Evolutionary conservation across 2,888 invertebrate species (phyloP).

Genomic region (Rhynchonema sp.): DNA sequence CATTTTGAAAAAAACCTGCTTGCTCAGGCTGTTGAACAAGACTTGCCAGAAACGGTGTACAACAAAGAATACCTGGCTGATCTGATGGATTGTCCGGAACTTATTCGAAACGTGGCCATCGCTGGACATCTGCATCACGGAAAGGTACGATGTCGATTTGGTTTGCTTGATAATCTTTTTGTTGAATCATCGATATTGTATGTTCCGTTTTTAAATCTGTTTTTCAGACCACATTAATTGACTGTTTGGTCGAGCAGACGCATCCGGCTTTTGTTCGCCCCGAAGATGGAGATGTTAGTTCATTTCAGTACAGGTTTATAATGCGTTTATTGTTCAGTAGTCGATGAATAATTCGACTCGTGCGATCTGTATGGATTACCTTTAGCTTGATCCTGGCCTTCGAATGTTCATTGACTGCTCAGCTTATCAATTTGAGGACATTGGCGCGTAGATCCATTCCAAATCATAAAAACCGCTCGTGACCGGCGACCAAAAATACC

Average conservation of each 20-base stretch:
- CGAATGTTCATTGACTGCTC: too few species aligned
- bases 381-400: too few species aligned
- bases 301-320: too few species aligned
- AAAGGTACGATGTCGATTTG: slow-evolving; percentile 40
- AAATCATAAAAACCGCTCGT: too few species aligned
- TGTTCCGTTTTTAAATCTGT: neutral
- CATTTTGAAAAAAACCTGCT: neutral
- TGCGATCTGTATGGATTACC: too few species aligned
- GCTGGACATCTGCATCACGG: slow-evolving; percentile 96
- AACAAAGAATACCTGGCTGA: slow-evolving; percentile 93
- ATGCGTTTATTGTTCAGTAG: too few species aligned
- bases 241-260: slow-evolving; percentile 85
- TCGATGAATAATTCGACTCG: too few species aligned
- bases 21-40: slow-evolving; percentile 46
- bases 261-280: slow-evolving; percentile 58
- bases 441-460: too few species aligned
- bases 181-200: neutral
- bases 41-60: slow-evolving; percentile 76
- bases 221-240: slow-evolving; percentile 66
- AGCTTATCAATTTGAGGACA: too few species aligned
- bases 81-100: slow-evolving; percentile 82
- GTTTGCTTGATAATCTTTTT: neutral
- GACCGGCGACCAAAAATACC: too few species aligned
- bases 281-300: slow-evolving; percentile 34
- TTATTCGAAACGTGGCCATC: slow-evolving; percentile 83